Conservation (phyloP, 1,140 invertebrate genomes). For the Agraylea sexmaculata region DNA sequence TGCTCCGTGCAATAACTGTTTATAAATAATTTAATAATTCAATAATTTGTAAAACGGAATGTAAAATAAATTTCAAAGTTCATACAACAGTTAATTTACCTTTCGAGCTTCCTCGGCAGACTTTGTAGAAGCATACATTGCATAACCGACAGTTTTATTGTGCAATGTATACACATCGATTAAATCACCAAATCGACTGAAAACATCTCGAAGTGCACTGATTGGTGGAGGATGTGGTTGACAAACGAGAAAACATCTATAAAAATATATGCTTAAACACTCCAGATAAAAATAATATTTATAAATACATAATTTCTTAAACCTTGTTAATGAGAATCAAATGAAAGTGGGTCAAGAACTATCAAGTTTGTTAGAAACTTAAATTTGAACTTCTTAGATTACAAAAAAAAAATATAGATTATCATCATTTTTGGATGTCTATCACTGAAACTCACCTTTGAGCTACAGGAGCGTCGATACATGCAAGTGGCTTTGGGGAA, state of each 20-base stretch:
- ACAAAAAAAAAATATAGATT: constrained; percentile 2
- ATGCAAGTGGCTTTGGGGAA: constrained; percentile 56
- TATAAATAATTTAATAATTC: constrained; percentile 13
- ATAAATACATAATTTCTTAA: constrained; percentile 1
- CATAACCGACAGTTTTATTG: constrained; percentile 86
- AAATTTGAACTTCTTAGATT: too few species aligned
- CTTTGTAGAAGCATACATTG: constrained; percentile 68
- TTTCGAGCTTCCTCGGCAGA: constrained; percentile 70
- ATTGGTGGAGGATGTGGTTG: constrained; percentile 69
- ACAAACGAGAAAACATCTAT: constrained; percentile 62
- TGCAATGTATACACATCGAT: constrained; percentile 83
- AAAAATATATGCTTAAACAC: constrained; percentile 11
- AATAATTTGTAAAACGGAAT: constrained; percentile 9
- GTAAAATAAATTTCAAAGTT: constrained; percentile 2
- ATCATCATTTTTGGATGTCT: constrained; percentile 26
- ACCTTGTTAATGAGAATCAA: too few species aligned
- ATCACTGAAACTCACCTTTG: too few species aligned
- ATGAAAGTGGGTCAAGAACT: too few species aligned
- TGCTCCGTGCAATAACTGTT: constrained; percentile 63
- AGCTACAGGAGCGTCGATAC: constrained; percentile 48
- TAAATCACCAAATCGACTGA: constrained; percentile 84
- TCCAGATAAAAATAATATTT: background rate
- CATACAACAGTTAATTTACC: constrained; percentile 34
- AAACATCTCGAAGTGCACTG: constrained; percentile 74
- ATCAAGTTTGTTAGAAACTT: too few species aligned